Evolutionary conservation across 2,113 vertebrate species (phyloP).

Genomic region (Stomatorhinus ivindoensis): DNA sequence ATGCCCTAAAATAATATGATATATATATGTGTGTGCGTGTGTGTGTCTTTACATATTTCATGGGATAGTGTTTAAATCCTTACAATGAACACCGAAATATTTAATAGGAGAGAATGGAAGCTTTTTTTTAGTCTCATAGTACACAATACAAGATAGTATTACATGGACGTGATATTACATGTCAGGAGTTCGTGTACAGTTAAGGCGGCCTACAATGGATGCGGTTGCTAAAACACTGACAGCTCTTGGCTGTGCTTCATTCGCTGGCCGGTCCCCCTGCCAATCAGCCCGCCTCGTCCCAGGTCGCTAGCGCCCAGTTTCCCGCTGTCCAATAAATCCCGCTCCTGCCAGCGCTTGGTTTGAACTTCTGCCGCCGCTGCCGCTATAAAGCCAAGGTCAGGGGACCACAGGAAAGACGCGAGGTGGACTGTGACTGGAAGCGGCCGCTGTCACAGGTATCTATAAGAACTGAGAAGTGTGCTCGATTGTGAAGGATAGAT

Average conservation of each 20-base stretch:
- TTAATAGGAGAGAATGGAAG: neutral
- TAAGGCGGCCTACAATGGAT: neutral
- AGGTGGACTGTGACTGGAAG: neutral
- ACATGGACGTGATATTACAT: neutral
- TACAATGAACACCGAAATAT: neutral
- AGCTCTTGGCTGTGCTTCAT: neutral
- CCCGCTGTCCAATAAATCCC: conserved; percentile 28
- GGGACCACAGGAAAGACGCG: neutral
- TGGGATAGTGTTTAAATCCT: neutral
- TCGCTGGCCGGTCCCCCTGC: conserved; percentile 3
- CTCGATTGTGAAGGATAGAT: neutral
- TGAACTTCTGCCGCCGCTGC: conserved; percentile 12
- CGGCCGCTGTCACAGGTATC: neutral
- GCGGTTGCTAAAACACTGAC: neutral
- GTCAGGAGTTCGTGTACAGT: neutral
- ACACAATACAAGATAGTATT: neutral
- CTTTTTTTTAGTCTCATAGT: neutral
- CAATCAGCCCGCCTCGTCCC: neutral
- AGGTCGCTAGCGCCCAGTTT: conserved; percentile 24
- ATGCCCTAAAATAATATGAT: neutral
- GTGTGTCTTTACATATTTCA: neutral
- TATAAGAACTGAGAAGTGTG: neutral
- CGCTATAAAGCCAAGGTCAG: conserved; percentile 31
- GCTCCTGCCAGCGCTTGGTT: conserved; percentile 33
- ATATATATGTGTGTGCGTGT: neutral